Evolutionary conservation across 2,888 invertebrate species (phyloP).

Genomic region (Pseudanteris insignis): DNA sequence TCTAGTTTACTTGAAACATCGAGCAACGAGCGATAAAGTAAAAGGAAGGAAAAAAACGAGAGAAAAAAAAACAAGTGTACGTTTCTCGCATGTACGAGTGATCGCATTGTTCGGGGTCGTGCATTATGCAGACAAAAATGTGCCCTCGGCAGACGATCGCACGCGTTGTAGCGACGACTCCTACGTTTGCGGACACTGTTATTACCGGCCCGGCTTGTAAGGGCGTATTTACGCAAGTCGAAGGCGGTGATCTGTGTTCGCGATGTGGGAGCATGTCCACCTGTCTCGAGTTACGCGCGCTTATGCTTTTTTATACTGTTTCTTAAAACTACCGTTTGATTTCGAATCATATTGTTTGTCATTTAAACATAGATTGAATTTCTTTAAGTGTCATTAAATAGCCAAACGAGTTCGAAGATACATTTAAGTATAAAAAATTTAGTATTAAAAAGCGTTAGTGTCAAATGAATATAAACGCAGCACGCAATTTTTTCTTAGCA

Average conservation of each 20-base stretch:
- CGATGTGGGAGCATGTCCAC: constrained; percentile 45
- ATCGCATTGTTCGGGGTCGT: constrained; percentile 17
- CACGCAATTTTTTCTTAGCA: no score
- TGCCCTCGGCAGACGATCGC: constrained; percentile 32
- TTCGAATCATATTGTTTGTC: no score
- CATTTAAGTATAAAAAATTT: constrained; percentile 1
- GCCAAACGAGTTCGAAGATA: no score
- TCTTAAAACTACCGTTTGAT: constrained; percentile 14
- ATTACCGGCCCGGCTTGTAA: constrained; percentile 36
- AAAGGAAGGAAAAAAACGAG: neutral
- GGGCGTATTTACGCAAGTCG: constrained; percentile 39
- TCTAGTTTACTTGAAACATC: no score
- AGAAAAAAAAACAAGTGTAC: constrained; percentile 5
- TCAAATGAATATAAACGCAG: no score
- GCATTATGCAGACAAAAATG: constrained; percentile 32
- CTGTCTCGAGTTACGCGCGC: constrained; percentile 25
- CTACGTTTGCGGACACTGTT: constrained; percentile 40
- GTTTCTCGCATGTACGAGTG: constrained; percentile 1
- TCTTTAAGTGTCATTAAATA: neutral
- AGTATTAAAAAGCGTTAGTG: no score
- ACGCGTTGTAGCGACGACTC: constrained; percentile 36
- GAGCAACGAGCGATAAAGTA: neutral
- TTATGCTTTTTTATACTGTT: constrained; percentile 2
- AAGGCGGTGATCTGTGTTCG: constrained; percentile 39
- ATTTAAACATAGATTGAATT: neutral